phyloP scores from a whole-genome alignment of 2,797 vertebrate species.

The Stomatorhinus walkeri region DNA sequence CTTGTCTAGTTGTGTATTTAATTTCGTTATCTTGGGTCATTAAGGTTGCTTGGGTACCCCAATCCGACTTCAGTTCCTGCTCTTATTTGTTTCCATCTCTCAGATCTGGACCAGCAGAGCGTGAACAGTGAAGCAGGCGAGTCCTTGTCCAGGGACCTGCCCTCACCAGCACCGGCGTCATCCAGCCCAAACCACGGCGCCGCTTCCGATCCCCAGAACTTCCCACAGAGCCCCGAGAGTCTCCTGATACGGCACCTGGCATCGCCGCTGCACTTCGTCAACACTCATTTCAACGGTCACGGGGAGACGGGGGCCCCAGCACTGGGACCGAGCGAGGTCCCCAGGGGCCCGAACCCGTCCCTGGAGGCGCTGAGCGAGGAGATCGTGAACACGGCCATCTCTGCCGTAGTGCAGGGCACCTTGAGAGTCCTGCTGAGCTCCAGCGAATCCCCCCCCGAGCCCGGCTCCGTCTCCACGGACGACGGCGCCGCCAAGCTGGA shows the following conservation, averaged over 20 bases:
- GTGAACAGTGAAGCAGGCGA: slow-evolving; percentile 83
- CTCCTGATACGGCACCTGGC: slow-evolving; percentile 71
- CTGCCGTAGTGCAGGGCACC: slow-evolving; percentile 78
- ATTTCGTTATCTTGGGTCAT: not conserved
- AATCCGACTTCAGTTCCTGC: not conserved
- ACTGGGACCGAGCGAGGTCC: slow-evolving; percentile 35
- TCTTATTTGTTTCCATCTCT: not conserved
- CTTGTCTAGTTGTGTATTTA: not conserved
- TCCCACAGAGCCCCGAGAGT: slow-evolving; percentile 52
- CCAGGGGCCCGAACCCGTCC: slow-evolving; percentile 54
- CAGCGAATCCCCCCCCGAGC: slow-evolving; percentile 59
- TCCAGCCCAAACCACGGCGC: slow-evolving; percentile 20
- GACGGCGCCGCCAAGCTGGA: not conserved
- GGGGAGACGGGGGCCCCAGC: slow-evolving; percentile 37
- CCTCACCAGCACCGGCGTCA: slow-evolving; percentile 54
- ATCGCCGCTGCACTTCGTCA: slow-evolving; percentile 93
- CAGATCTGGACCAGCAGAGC: slow-evolving; percentile 93
- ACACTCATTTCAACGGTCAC: slow-evolving; percentile 91
- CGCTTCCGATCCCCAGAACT: slow-evolving; percentile 30
- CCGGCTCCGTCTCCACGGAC: slow-evolving; percentile 29
- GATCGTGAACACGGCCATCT: slow-evolving; percentile 79
- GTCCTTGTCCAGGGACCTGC: slow-evolving; percentile 72
- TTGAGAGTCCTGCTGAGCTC: slow-evolving; percentile 70
- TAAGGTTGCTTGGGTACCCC: not conserved
- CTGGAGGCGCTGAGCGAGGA: slow-evolving; percentile 77